Percentiles rank a stretch among this genome's conserved stretches.
Evolutionary conservation across 1,140 invertebrate genomes (phyloP).

Genomic region (Ditylenchus dipsaci): DNA sequence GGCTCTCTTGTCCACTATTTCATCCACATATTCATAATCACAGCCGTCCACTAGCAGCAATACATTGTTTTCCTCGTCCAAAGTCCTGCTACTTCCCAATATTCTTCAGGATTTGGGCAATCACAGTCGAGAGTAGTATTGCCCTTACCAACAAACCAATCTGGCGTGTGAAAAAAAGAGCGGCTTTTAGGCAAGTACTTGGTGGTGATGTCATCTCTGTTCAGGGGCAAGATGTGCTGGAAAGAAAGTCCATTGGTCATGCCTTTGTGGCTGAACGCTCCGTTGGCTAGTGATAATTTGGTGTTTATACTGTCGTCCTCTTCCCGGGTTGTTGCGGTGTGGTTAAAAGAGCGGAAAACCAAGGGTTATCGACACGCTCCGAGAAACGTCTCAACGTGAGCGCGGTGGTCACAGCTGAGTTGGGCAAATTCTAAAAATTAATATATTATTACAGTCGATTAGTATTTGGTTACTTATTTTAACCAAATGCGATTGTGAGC

Average conservation of each 20-base stretch:
- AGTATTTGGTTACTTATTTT: no score
- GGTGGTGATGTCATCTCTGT: background rate
- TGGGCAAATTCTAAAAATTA: background rate
- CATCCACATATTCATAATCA: background rate
- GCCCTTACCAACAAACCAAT: background rate
- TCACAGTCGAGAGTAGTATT: background rate
- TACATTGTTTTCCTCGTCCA: background rate
- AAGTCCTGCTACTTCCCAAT: background rate
- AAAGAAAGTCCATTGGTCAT: background rate
- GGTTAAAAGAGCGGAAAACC: slow-evolving; percentile 40
- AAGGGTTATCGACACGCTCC: slow-evolving; percentile 28
- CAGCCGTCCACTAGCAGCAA: background rate
- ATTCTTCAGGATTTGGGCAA: background rate
- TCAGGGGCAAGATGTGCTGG: background rate
- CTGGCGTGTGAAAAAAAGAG: background rate
- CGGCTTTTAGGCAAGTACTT: background rate
- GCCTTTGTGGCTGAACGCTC: no score
- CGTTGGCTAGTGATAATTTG: background rate
- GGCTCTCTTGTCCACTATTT: background rate
- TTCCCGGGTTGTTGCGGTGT: slow-evolving; percentile 1
- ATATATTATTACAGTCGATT: background rate
- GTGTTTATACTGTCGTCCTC: background rate
- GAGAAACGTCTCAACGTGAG: slow-evolving; percentile 16
- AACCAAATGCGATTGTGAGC: no score
- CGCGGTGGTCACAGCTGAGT: slow-evolving; percentile 2